Conservation (phyloP, 2,888 invertebrate species). For the Ectropis crepuscularia region DNA sequence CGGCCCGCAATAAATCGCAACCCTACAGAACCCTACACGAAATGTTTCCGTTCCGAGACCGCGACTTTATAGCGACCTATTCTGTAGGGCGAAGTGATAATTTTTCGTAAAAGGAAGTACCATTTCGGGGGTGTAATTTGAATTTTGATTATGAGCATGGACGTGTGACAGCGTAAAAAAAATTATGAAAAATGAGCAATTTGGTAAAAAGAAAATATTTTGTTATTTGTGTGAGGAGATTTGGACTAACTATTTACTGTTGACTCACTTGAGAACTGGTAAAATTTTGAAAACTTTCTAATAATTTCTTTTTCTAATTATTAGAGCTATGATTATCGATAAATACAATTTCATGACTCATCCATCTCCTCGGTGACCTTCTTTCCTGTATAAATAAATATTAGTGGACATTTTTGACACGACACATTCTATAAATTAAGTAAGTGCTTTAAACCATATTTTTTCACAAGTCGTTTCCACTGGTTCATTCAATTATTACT, state of each 20-base stretch:
- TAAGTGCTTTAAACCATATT: too few relatives aligned
- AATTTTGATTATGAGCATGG: slow-evolving; percentile 29
- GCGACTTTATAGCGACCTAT: slow-evolving; percentile 35
- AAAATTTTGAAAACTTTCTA: too few relatives aligned
- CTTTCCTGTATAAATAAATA: too few relatives aligned
- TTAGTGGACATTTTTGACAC: too few relatives aligned
- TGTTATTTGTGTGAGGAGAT: neutral
- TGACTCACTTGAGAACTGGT: too few relatives aligned
- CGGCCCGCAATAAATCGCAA: slow-evolving; percentile 81
- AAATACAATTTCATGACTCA: too few relatives aligned
- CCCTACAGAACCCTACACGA: slow-evolving; percentile 73
- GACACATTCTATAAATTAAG: too few relatives aligned
- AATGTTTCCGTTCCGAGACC: slow-evolving; percentile 68
- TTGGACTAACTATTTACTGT: neutral
- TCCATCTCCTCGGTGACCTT: too few relatives aligned
- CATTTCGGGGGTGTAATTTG: slow-evolving; percentile 35
- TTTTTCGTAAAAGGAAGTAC: slow-evolving; percentile 40
- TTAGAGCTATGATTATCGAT: too few relatives aligned
- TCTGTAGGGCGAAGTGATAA: slow-evolving; percentile 34
- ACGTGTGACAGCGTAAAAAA: slow-evolving; percentile 14
- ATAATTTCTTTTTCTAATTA: too few relatives aligned
- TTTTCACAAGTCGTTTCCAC: too few relatives aligned
- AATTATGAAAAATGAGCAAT: neutral
- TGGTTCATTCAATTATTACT: too few relatives aligned
- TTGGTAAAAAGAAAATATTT: neutral